A percentile compares a stretch with the other conserved stretches of the same genome.
Conservation (phyloP, 2,113 vertebrate species). For the Neoarius graeffei region DNA sequence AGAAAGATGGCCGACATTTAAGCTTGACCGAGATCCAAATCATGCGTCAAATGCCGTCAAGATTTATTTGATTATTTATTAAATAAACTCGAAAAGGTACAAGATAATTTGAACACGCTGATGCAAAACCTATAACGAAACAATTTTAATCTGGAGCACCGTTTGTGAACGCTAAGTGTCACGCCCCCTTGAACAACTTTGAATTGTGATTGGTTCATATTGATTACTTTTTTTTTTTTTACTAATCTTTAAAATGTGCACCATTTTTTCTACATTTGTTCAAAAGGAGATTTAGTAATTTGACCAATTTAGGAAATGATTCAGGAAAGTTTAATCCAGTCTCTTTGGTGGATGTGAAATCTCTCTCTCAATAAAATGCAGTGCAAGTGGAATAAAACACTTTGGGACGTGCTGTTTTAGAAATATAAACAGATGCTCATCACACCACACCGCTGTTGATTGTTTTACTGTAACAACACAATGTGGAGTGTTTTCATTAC, state of each 20-base stretch:
- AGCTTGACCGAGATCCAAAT: neutral
- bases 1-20: neutral
- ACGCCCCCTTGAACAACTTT: neutral
- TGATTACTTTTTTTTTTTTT: neutral
- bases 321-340: too few relatives aligned
- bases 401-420: neutral
- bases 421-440: neutral
- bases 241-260: too few relatives aligned
- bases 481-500: neutral
- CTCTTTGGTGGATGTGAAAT: neutral
- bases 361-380: neutral
- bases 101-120: neutral
- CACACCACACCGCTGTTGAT: neutral
- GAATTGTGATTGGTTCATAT: too few relatives aligned
- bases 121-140: neutral
- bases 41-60: neutral
- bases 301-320: too few relatives aligned
- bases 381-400: neutral
- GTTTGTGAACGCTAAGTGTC: neutral
- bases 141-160: neutral
- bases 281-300: too few relatives aligned
- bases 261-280: too few relatives aligned
- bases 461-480: neutral
- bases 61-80: neutral
- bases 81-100: neutral